phyloP scores from a whole-genome alignment of 2,888 invertebrate species.

The Amiota minor region DNA sequence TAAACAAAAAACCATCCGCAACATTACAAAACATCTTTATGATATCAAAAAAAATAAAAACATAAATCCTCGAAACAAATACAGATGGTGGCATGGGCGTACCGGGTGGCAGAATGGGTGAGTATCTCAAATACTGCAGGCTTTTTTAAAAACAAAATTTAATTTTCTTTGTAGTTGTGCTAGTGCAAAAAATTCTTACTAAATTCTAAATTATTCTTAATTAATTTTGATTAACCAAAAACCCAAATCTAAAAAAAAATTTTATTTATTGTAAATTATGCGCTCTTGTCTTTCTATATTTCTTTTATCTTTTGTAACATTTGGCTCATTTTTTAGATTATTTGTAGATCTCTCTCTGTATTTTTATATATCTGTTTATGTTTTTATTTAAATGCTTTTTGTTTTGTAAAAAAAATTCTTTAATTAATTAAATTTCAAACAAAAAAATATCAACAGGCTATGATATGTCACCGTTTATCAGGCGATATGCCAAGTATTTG shows the following conservation, averaged over 20 bases:
- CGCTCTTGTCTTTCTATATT: neutral
- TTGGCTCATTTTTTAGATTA: conserved; percentile 16
- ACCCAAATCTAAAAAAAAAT: neutral
- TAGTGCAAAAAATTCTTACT: conserved; percentile 10
- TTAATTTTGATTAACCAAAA: conserved; percentile 19
- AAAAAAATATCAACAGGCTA: conserved; percentile 80
- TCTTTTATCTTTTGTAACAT: conserved; percentile 4
- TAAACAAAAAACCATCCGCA: conserved; percentile 29
- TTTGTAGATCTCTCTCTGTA: neutral
- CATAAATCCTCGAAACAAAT: conserved; percentile 52
- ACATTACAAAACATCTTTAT: neutral
- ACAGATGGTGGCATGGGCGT: conserved; percentile 72
- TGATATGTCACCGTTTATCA: conserved; percentile 99
- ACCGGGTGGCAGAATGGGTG: conserved; percentile 73
- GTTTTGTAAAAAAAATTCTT: conserved; percentile 30
- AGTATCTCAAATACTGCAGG: conserved; percentile 55
- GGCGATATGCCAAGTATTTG: conserved; percentile 98
- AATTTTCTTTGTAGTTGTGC: conserved; percentile 15
- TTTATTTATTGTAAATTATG: neutral
- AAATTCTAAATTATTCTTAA: conserved; percentile 10
- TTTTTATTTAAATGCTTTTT: conserved; percentile 28
- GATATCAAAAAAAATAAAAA: conserved; percentile 22
- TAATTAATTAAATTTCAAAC: conserved; percentile 32
- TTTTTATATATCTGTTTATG: conserved; percentile 33
- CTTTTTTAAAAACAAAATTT: neutral